Evolutionary conservation across 2,888 invertebrate species (phyloP).

Genomic region (Fragum whitleyi): DNA sequence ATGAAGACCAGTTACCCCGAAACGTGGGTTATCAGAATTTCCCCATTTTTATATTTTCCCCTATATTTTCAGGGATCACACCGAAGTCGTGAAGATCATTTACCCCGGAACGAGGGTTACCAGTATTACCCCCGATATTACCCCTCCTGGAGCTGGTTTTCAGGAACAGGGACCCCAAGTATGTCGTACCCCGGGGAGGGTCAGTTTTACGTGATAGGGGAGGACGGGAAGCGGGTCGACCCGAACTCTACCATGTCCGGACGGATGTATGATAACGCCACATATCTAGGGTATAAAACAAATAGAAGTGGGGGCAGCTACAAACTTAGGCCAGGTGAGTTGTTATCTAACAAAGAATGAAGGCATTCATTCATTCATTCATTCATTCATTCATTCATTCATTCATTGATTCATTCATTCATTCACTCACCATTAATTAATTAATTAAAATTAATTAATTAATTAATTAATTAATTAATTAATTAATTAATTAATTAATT

Average conservation of each 20-base stretch:
- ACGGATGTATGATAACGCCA: conserved; percentile 45
- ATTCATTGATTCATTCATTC: too few relatives aligned
- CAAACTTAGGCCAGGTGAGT: conserved; percentile 41
- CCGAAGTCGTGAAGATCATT: neutral
- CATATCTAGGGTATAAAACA: conserved; percentile 36
- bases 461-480: too few relatives aligned
- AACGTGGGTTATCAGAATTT: too few relatives aligned
- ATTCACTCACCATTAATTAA: too few relatives aligned
- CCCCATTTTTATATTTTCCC: neutral
- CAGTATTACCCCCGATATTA: conserved; percentile 40
- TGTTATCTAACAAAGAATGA: too few relatives aligned
- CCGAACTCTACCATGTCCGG: conserved; percentile 2
- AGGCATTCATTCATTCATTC: too few relatives aligned
- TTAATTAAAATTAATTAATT: too few relatives aligned
- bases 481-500: too few relatives aligned
- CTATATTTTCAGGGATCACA: conserved; percentile 10
- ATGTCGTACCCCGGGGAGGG: conserved; percentile 41
- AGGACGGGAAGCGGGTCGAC: conserved; percentile 13
- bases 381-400: too few relatives aligned
- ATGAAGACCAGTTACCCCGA: neutral
- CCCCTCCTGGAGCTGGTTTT: conserved; percentile 40
- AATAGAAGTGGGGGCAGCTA: conserved; percentile 34
- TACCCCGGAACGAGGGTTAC: conserved; percentile 37
- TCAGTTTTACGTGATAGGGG: conserved; percentile 28
- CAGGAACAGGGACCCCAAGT: conserved; percentile 14